Evolutionary conservation across 2,797 vertebrate species (phyloP), one percentile per base, ranked within the genome.

Genomic region (Diplodus puntazzo): DNA sequence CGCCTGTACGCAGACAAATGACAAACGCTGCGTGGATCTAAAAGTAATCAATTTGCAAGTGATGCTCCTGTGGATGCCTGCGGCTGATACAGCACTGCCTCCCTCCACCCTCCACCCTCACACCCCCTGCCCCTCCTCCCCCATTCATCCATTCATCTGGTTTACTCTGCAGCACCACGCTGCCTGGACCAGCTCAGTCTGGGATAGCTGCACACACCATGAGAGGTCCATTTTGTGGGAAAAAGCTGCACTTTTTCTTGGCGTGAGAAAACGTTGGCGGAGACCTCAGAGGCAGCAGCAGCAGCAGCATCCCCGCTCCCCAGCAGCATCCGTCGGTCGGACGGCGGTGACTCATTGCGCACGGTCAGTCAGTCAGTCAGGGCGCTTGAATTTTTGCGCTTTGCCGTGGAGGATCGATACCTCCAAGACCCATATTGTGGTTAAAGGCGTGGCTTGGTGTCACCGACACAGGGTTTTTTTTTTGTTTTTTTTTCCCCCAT

Each of bases 371-470:
- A 30, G 30, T 30, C 30, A 34, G 62, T 72, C 83, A 59, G 70
- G 58, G 68, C 21, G 81, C 81, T 77, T 79, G 55, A 55, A 52
- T 84, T 81, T 39, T 82, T 79, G 81, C 81, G 76, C 81, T 74
- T 64, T 52, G 12, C 59, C 20, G 73, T 49, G 70, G 60, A 69
- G 71, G 81, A 92, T 91, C 92, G 65, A 91, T 88, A 78, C 66
- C 73, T 79, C 64, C 16, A 63, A 84, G 88, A 85, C 78, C 82
- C 75, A 73, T 81, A 80, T 88, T 87, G 60, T 79, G 78, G 63
- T 73, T 81, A 84, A 92, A 93, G 95, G 95, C 94, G 95, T 94
- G 95, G 94, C 92, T 93, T 93, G 73, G 72, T 88, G 90, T 88
- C 89, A 88, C 84, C 74, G 86, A 91, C 88, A 90, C 88, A 64